These are phyloP conservation scores for Argyra leucocephala DNA, from an alignment of 2,888 invertebrate species.

Conservation along the genomic window DNA sequence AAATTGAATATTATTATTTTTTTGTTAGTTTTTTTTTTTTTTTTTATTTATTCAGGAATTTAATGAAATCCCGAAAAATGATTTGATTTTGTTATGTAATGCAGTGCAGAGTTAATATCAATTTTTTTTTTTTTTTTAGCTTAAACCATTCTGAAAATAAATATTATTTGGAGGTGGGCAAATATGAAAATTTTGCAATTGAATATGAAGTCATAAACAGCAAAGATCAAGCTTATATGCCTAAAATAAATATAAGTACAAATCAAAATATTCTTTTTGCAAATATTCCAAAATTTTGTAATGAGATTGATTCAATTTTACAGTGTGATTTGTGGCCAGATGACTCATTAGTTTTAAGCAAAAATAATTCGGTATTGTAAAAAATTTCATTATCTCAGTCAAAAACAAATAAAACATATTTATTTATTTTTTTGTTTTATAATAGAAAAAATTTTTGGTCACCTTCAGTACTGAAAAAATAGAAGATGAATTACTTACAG, in stretches of 20 bases:
- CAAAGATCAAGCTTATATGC: slow-evolving; percentile 40
- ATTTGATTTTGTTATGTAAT: too few species aligned
- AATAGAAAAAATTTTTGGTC: neutral
- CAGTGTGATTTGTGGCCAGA: slow-evolving; percentile 21
- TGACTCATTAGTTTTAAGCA: neutral
- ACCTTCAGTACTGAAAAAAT: neutral
- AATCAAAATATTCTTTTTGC: slow-evolving; percentile 28
- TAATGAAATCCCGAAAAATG: too few species aligned
- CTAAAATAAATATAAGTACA: slow-evolving; percentile 33
- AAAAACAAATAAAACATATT: neutral
- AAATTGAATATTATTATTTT: too few species aligned
- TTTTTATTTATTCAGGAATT: too few species aligned
- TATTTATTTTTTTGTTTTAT: neutral
- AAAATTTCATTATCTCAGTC: neutral
- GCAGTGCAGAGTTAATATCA: too few species aligned
- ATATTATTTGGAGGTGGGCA: slow-evolving; percentile 20
- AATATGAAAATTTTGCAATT: slow-evolving; percentile 19
- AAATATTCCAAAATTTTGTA: slow-evolving; percentile 26
- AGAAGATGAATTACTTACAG: neutral
- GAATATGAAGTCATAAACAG: slow-evolving; percentile 31
- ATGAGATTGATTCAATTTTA: slow-evolving; percentile 20
- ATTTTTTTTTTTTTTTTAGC: neutral
- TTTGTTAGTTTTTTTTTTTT: too few species aligned
- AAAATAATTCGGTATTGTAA: neutral
- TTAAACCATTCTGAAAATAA: neutral